phyloP scores from a whole-genome alignment of 2,113 vertebrate genomes.

The Chloropsis hardwickii region DNA sequence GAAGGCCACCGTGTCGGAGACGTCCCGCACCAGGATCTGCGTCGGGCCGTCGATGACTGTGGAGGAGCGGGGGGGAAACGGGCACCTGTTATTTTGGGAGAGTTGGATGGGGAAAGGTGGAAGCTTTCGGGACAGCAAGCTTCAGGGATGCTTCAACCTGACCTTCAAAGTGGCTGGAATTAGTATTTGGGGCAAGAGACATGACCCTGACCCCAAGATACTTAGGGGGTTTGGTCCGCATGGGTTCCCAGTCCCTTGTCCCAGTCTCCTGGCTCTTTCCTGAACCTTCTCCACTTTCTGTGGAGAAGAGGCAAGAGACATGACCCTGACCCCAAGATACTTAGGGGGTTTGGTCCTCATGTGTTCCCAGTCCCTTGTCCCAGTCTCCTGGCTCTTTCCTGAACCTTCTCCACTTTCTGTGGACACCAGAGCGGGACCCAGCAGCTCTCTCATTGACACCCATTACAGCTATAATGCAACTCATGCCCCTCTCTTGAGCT shows the following conservation, averaged over 20 bases:
- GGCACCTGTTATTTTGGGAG: background rate
- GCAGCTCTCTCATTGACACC: background rate
- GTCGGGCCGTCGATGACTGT: constrained; percentile 91
- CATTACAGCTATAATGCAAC: background rate
- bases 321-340: too few species aligned
- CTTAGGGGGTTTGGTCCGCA: background rate
- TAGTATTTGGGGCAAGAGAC: background rate
- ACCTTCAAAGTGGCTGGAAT: background rate
- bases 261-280: background rate
- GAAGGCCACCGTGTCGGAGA: constrained; percentile 93
- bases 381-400: background rate
- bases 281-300: background rate
- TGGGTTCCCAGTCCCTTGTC: background rate
- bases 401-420: background rate
- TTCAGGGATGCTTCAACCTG: background rate
- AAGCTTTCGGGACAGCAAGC: background rate
- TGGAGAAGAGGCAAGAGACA: too few species aligned
- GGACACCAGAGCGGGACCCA: background rate
- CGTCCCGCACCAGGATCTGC: constrained; percentile 88
- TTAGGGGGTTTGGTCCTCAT: background rate
- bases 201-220: too few species aligned
- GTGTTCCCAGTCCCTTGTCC: background rate
- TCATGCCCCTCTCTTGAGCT: background rate
- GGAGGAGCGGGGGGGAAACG: background rate
- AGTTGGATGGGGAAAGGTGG: background rate